Conservation (phyloP, 2,113 vertebrate genomes). For the Ameiurus melas region DNA sequence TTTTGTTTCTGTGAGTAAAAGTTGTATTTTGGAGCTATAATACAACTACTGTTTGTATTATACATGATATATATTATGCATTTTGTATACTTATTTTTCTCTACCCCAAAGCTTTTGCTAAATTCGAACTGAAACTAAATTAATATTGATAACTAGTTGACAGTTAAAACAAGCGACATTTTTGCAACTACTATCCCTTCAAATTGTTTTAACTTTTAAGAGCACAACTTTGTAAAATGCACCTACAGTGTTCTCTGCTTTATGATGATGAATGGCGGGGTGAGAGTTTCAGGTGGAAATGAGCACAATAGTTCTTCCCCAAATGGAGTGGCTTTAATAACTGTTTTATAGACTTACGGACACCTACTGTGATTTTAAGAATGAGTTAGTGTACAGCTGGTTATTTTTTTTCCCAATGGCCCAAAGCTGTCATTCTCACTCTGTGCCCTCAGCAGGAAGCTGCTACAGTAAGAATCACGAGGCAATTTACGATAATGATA, state of each 20-base stretch:
- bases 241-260: conserved; percentile 7
- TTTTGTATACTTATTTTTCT: neutral
- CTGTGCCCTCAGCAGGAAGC: conserved; percentile 3
- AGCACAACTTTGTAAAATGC: neutral
- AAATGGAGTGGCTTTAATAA: neutral
- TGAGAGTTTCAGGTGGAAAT: neutral
- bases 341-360: neutral
- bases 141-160: neutral
- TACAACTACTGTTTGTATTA: neutral
- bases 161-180: neutral
- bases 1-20: neutral
- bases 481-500: conserved; percentile 45
- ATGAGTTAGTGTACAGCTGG: conserved; percentile 10
- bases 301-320: neutral
- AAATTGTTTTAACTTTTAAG: neutral
- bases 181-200: neutral
- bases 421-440: conserved; percentile 7
- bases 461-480: conserved; percentile 25
- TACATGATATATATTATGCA: neutral
- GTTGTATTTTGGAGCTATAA: neutral
- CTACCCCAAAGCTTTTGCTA: neutral
- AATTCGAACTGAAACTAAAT: neutral
- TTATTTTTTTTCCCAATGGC: conserved; percentile 30
- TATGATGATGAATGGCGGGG: neutral
- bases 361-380: conserved; percentile 14